Conservation (phyloP, 2,113 vertebrate species). For the Dolichotis patagonum region DNA sequence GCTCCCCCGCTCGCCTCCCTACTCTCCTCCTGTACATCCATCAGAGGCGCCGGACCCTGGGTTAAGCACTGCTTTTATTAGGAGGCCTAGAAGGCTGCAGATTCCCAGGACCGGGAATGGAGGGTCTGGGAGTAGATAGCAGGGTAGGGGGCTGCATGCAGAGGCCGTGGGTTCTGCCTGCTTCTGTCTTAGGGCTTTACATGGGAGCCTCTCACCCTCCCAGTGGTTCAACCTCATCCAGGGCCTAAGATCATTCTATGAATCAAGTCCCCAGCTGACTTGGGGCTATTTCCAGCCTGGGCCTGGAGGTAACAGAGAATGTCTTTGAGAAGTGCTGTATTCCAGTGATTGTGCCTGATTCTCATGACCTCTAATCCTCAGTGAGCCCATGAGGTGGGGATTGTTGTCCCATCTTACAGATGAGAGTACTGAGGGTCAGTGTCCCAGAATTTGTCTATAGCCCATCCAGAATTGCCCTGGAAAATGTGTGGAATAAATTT, state of each 20-base stretch:
- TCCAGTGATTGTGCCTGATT: neutral
- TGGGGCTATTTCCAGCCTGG: neutral
- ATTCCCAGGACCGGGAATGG: neutral
- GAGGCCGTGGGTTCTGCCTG: neutral
- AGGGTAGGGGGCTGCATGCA: neutral
- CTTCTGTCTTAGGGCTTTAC: neutral
- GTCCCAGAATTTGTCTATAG: neutral
- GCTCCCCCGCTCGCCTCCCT: neutral
- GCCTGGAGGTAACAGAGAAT: neutral
- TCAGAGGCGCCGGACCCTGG: neutral
- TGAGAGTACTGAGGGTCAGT: neutral
- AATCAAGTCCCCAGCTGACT: neutral
- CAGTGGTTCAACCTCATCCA: accelerated
- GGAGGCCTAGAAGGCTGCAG: neutral
- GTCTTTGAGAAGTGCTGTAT: accelerated
- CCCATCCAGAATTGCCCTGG: neutral
- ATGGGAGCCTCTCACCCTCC: neutral
- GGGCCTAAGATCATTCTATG: no score
- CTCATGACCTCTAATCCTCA: neutral
- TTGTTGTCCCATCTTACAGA: neutral
- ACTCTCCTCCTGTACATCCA: neutral
- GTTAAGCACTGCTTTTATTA: neutral
- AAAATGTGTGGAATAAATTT: neutral
- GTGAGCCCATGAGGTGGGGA: neutral
- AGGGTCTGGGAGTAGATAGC: neutral